phyloP scores from a whole-genome alignment of 2,888 invertebrate species.

The Eupsilia transversa region DNA sequence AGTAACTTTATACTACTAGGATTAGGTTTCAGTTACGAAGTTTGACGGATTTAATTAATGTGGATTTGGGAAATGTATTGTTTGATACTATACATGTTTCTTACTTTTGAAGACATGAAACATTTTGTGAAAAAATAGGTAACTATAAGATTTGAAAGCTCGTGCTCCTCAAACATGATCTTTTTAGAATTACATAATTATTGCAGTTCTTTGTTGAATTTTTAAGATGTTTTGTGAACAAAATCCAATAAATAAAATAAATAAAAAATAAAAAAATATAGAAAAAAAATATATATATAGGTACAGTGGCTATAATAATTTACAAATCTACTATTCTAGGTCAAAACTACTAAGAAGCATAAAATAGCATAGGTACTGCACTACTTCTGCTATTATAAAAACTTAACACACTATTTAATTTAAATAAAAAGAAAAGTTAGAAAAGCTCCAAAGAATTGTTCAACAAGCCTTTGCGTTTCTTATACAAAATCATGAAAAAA shows the following conservation, averaged over 20 bases:
- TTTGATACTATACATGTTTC: not conserved
- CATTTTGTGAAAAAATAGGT: not conserved
- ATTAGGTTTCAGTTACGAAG: constrained; percentile 38
- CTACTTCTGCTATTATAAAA: too few relatives aligned
- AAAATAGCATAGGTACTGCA: too few relatives aligned
- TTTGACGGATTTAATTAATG: constrained; percentile 32
- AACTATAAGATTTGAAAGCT: not conserved
- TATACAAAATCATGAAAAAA: not conserved
- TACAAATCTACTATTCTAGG: too few relatives aligned
- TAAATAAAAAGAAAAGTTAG: not conserved
- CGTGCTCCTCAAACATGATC: not conserved
- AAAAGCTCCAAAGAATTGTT: not conserved
- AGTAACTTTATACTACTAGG: constrained; percentile 35
- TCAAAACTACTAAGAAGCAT: too few relatives aligned
- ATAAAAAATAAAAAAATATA: too few relatives aligned
- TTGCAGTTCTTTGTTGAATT: not conserved
- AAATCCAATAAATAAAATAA: too few relatives aligned
- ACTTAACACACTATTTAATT: not conserved
- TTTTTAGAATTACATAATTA: not conserved
- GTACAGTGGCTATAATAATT: too few relatives aligned
- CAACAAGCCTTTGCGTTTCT: not conserved
- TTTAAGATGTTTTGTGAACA: not conserved
- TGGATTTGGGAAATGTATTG: not conserved
- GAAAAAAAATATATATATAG: too few relatives aligned
- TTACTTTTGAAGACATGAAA: not conserved